Base-by-base conservation (phyloP, 2,113 vertebrate species). In the Anoplopoma fimbria region DNA sequence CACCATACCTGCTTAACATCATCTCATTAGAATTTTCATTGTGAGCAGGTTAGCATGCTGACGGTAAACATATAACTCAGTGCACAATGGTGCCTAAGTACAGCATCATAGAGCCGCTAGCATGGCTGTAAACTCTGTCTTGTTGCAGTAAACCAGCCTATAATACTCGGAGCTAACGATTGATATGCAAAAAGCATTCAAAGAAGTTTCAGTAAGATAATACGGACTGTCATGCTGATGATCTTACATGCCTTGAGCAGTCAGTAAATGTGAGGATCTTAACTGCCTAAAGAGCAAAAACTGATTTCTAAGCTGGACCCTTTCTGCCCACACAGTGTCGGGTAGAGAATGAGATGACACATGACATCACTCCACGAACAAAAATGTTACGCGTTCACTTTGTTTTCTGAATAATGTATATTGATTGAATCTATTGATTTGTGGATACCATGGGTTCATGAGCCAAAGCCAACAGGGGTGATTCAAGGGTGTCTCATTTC, bases 301-400 rank as follows among this genome's bases (percentile, higher is more conserved):
- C 31, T 63, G 17, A 69, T 82, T 72, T 45, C 34, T 53, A 36
- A 61, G 33, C 23, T 13, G 6, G 68, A 15, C 77, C 77, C 36
- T 38, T 15, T 78, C 69, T 62, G 55, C 78, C 81, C 64, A 83
- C 67, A 64, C 68, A 42, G 49, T 60, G 77, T 65, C 47, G 69
- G 55, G 34, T 69, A 65, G 31, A 72, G 55, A 63, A 62, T 63
- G 25, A 42, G 33, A 72, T n/a, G 74, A 74, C 13, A 63, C 40
- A 29, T 23, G 19, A 6, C 45, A 38, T 29, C 27, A 36, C 31
- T 53, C 9, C 2, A 40, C 14, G 23, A 17, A 77, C 33, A 31
- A 55, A 55, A 75, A 49, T 45, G 6, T 69, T 29, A 36, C 36
- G 67, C 60, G 60, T 67, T 31, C 60, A 67, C 47, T 62, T 47